These are phyloP conservation scores for Sceloporus tristichus DNA, from an alignment of 2,113 vertebrate genomes.

Conservation along the genomic window DNA sequence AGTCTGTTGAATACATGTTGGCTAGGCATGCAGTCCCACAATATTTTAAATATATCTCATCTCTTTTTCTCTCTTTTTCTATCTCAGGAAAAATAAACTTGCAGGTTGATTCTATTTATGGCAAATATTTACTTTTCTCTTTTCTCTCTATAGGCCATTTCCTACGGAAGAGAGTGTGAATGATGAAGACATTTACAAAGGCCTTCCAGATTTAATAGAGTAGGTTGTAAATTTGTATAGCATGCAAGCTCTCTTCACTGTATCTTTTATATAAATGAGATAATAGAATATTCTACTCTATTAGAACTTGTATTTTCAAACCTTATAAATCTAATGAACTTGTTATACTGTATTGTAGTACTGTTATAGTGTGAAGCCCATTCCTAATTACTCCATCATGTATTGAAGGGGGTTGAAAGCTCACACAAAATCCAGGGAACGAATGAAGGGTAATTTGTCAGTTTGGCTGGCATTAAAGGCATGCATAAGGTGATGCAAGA, in stretches of 20 bases:
- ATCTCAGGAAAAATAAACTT: background rate
- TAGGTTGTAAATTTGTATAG: slow-evolving; percentile 74
- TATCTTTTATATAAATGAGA: background rate
- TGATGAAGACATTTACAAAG: slow-evolving; percentile 95
- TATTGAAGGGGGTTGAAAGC: background rate
- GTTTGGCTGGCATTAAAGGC: background rate
- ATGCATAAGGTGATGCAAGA: background rate
- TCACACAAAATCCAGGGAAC: background rate
- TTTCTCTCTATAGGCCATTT: slow-evolving; percentile 82
- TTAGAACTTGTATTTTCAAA: slow-evolving; percentile 1
- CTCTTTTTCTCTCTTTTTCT: too few species aligned
- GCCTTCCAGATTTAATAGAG: slow-evolving; percentile 96
- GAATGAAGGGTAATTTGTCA: background rate
- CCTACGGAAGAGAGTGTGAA: slow-evolving; percentile 92
- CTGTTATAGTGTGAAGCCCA: too few species aligned
- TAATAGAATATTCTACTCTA: background rate
- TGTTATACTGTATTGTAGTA: background rate
- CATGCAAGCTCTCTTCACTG: slow-evolving; percentile 13
- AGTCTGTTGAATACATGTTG: background rate
- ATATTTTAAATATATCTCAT: background rate
- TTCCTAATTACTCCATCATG: background rate
- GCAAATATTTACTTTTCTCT: background rate
- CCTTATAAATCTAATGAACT: slow-evolving; percentile 1
- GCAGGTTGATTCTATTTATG: background rate
- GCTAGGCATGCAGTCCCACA: background rate